A percentile compares a stretch with the other conserved stretches of the same genome.
Evolutionary conservation across 2,113 vertebrate genomes (phyloP).

Genomic region (Pelobates fuscus): DNA sequence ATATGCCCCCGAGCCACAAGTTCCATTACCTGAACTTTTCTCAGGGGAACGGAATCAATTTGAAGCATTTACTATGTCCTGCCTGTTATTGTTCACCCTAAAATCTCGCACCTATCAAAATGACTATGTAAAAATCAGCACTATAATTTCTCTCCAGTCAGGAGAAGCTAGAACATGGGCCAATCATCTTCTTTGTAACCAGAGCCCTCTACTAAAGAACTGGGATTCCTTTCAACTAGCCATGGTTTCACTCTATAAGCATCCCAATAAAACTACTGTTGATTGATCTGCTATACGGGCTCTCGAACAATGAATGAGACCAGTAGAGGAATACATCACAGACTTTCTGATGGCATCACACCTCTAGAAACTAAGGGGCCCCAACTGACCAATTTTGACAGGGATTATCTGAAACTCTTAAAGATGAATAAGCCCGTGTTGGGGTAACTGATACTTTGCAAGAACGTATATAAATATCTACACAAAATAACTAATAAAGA

Average conservation of each 20-base stretch:
- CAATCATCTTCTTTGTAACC: neutral
- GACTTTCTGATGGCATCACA: too few relatives aligned
- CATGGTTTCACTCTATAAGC: neutral
- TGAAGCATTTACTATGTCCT: neutral
- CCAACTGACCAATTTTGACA: too few relatives aligned
- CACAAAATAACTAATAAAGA: too few relatives aligned
- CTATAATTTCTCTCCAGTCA: neutral
- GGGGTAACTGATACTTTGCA: too few relatives aligned
- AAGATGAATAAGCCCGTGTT: too few relatives aligned
- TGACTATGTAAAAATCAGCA: neutral
- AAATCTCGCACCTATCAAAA: neutral
- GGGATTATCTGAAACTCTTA: too few relatives aligned
- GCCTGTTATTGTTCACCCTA: neutral
- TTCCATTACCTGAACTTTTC: neutral
- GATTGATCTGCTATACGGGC: neutral
- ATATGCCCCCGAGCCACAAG: neutral
- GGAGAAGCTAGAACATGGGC: neutral
- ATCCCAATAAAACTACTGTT: neutral
- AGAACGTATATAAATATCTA: too few relatives aligned
- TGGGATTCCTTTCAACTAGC: neutral
- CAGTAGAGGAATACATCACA: neutral
- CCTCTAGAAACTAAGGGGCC: too few relatives aligned
- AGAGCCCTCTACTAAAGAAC: neutral
- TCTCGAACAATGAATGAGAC: neutral
- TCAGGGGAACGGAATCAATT: neutral